A percentile compares a stretch with the other conserved stretches of the same genome.
These are phyloP conservation scores for Phrixothrix hirtus DNA, from an alignment of 2,888 invertebrate genomes.

Conservation along the genomic window DNA sequence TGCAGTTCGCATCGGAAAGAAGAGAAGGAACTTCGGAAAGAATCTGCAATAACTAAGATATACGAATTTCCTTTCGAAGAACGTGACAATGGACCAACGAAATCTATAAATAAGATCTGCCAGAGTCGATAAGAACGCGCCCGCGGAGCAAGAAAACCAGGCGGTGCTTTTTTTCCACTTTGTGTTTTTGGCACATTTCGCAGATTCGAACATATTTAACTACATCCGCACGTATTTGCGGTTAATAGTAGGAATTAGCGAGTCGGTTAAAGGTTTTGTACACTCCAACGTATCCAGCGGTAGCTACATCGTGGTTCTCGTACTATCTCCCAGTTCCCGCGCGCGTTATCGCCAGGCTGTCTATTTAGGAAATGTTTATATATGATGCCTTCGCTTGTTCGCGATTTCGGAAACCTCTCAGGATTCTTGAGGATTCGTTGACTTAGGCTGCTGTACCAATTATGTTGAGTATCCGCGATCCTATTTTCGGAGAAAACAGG, in stretches of 20 bases:
- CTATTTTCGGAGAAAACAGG: no score
- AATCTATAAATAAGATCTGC: constrained; percentile 30
- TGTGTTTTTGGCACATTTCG: not conserved
- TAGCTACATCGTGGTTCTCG: not conserved
- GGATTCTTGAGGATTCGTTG: no score
- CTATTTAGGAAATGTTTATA: no score
- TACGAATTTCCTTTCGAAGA: constrained; percentile 19
- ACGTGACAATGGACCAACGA: constrained; percentile 34
- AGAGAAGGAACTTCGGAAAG: constrained; percentile 31
- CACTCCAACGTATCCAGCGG: not conserved
- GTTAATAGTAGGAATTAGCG: not conserved
- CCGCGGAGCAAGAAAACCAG: not conserved
- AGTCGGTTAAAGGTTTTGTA: not conserved
- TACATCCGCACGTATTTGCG: not conserved
- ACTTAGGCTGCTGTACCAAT: no score
- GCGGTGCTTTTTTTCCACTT: not conserved
- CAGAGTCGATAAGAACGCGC: constrained; percentile 21
- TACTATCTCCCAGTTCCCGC: no score
- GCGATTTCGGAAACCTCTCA: no score
- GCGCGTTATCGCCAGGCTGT: no score
- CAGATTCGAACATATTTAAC: not conserved
- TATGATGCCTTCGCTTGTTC: no score
- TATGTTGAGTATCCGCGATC: no score
- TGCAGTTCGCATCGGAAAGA: constrained; percentile 20
- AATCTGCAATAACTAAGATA: constrained; percentile 29